Conservation (phyloP, 2,797 vertebrate species). For the Eutrigla gurnardus region DNA sequence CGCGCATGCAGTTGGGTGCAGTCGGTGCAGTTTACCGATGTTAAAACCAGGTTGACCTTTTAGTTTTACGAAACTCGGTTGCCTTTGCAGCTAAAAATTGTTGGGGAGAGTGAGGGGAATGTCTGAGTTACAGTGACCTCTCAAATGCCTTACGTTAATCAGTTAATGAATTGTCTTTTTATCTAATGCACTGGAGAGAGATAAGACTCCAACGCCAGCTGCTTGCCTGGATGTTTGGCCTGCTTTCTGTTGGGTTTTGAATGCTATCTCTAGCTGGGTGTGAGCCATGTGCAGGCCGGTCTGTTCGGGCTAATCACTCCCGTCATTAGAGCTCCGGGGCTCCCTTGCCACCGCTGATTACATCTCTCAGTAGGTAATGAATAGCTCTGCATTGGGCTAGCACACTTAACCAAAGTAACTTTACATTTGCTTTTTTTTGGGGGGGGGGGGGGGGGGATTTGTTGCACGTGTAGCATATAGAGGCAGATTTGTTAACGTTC, state of each 20-base stretch:
- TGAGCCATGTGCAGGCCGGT: constrained; percentile 55
- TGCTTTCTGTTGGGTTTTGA: constrained; percentile 38
- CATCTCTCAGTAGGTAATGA: constrained; percentile 68
- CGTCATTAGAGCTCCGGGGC: constrained; percentile 64
- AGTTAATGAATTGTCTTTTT: constrained; percentile 54
- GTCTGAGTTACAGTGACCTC: constrained; percentile 27
- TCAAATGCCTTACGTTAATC: constrained; percentile 34
- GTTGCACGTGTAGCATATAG: background rate
- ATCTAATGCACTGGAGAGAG: constrained; percentile 30
- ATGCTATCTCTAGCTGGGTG: constrained; percentile 48
- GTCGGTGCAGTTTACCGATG: constrained; percentile 4
- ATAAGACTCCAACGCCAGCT: constrained; percentile 43
- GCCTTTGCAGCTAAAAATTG: constrained; percentile 2
- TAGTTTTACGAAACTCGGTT: background rate
- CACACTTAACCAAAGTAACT: constrained; percentile 41
- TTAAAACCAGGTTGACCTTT: background rate
- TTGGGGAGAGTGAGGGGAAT: background rate
- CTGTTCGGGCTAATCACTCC: constrained; percentile 69
- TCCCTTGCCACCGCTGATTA: constrained; percentile 65
- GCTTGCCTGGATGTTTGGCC: constrained; percentile 39
- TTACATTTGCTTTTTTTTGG: constrained; percentile 21
- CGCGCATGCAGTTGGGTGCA: background rate
- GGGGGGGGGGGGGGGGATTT: background rate
- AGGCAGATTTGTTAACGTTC: constrained; percentile 5
- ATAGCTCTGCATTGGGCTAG: constrained; percentile 45